phyloP scores from a whole-genome alignment of 2,113 vertebrate species.

The Brevimyrus niger region DNA sequence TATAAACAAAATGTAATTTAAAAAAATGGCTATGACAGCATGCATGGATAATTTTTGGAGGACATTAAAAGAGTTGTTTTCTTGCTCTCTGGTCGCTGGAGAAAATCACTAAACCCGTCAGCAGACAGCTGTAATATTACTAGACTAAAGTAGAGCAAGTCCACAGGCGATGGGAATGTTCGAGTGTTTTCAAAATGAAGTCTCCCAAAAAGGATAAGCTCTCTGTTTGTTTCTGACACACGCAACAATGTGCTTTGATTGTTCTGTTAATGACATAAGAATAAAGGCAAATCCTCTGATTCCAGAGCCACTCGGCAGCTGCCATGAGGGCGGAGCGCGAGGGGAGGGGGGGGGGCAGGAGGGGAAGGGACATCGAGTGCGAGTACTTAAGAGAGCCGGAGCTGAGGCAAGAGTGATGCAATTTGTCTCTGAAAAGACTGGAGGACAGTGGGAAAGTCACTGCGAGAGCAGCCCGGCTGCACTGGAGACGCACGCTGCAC shows the following conservation, averaged over 20 bases:
- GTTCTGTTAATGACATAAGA: neutral
- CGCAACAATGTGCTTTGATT: neutral
- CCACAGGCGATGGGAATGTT: neutral
- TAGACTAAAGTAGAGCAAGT: neutral
- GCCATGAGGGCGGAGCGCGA: neutral
- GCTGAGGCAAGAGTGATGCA: neutral
- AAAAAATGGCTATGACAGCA: neutral
- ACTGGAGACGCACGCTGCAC: too few relatives aligned
- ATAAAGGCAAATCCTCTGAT: neutral
- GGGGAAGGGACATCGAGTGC: neutral
- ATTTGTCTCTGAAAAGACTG: neutral
- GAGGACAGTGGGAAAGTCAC: neutral
- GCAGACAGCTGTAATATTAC: constrained; percentile 1
- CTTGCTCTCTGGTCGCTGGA: neutral
- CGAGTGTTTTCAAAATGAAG: neutral
- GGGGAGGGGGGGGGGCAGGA: neutral
- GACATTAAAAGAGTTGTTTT: constrained; percentile 1
- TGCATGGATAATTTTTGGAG: neutral
- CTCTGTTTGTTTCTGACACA: neutral
- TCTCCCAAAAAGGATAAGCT: neutral
- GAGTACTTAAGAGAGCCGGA: neutral
- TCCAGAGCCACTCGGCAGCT: neutral
- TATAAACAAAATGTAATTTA: neutral
- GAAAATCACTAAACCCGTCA: neutral
- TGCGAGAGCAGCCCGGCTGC: neutral